phyloP scores from a whole-genome alignment of 2,797 vertebrate species.

The Macropodus opercularis region DNA sequence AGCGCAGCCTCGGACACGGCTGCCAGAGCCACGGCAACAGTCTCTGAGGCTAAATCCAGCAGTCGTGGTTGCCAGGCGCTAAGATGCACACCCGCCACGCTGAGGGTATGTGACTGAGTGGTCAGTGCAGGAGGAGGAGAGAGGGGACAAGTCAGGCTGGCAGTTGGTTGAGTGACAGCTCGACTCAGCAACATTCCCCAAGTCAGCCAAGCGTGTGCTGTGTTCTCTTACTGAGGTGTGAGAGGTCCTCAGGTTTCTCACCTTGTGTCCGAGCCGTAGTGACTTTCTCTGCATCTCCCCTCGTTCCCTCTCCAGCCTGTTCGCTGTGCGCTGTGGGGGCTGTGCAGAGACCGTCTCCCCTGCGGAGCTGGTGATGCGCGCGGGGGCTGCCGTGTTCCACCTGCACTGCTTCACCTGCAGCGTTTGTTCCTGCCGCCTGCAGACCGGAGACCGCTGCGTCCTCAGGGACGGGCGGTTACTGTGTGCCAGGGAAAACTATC shows the following conservation, averaged over 20 bases:
- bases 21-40: constrained; percentile 94
- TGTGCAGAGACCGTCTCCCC: constrained; percentile 89
- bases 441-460: constrained; percentile 93
- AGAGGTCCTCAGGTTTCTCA: constrained; percentile 33
- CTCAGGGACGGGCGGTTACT: constrained; percentile 92
- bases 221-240: constrained; percentile 26
- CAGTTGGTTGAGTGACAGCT: constrained; percentile 74
- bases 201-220: constrained; percentile 53
- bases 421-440: constrained; percentile 90
- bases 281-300: constrained; percentile 19
- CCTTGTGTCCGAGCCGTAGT: constrained; percentile 10
- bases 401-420: constrained; percentile 96
- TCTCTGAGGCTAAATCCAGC: constrained; percentile 91
- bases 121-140: constrained; percentile 44
- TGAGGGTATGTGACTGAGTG: constrained; percentile 80
- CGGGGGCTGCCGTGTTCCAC: constrained; percentile 92
- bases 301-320: constrained; percentile 82
- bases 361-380: constrained; percentile 93
- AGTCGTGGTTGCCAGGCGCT: constrained; percentile 94
- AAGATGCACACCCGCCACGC: constrained; percentile 89
- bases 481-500: constrained; percentile 91
- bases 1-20: constrained; percentile 89
- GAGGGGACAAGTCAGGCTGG: constrained; percentile 77
- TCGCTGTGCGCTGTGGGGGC: constrained; percentile 89
- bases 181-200: constrained; percentile 78